These are phyloP conservation scores for Drosophila novamexicana DNA, from an alignment of 1,140 invertebrate species.

Conservation along the genomic window DNA sequence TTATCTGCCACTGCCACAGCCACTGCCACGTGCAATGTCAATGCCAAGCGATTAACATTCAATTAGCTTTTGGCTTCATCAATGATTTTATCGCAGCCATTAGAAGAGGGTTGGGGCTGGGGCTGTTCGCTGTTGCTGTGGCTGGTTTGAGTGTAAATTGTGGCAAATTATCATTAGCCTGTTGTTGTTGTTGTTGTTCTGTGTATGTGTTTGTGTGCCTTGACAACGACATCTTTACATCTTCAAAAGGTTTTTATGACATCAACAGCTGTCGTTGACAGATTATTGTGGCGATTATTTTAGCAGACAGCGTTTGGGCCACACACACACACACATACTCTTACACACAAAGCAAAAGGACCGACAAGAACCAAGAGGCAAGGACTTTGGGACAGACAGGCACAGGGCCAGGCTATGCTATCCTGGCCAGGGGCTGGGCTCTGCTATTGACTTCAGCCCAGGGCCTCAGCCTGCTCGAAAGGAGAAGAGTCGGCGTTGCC, in stretches of 20 bases:
- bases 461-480: background rate
- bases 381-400: background rate
- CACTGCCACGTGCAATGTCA: constrained; percentile 75
- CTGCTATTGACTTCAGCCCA: background rate
- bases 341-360: constrained; percentile 38
- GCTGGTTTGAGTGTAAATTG: constrained; percentile 77
- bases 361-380: constrained; percentile 44
- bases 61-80: constrained; percentile 82
- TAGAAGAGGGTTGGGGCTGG: constrained; percentile 34
- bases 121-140: constrained; percentile 45
- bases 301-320: constrained; percentile 47
- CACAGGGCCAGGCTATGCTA: background rate
- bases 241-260: constrained; percentile 84
- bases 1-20: constrained; percentile 8
- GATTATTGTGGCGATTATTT: constrained; percentile 84
- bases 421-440: constrained; percentile 23
- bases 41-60: constrained; percentile 83
- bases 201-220: constrained; percentile 35
- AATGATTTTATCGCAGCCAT: constrained; percentile 83
- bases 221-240: constrained; percentile 66
- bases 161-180: constrained; percentile 83
- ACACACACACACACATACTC: background rate
- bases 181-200: constrained; percentile 47
- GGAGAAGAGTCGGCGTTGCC: constrained; percentile 9
- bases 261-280: constrained; percentile 84